A percentile compares a stretch with the other conserved stretches of the same genome.
Evolutionary conservation across 2,113 vertebrate species (phyloP).

Genomic region (Scartelaos histophorus): DNA sequence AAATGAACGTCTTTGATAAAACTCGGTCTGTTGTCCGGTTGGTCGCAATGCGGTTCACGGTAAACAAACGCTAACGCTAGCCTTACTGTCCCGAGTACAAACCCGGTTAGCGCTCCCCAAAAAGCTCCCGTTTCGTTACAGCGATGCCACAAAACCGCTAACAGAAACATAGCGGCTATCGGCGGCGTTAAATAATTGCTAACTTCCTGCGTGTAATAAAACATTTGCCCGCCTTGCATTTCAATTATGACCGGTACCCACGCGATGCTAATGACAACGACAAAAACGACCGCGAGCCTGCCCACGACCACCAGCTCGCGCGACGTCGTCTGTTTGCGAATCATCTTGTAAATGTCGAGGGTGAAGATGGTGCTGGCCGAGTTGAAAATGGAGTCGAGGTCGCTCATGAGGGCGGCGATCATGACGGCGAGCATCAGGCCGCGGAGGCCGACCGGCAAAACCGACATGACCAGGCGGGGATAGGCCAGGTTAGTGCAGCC

Average conservation of each 20-base stretch:
- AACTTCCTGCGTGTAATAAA: constrained; percentile 95
- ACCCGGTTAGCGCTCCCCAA: constrained; percentile 88
- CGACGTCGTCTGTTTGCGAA: constrained; percentile 82
- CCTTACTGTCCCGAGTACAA: constrained; percentile 81
- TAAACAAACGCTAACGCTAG: constrained; percentile 87
- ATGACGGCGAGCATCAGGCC: constrained; percentile 98
- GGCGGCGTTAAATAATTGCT: constrained; percentile 91
- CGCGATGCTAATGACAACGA: constrained; percentile 92
- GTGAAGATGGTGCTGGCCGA: constrained; percentile 97
- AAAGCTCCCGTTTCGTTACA: constrained; percentile 95
- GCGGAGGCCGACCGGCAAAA: constrained; percentile 90
- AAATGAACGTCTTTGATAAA: constrained; percentile 91
- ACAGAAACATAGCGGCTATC: constrained; percentile 89
- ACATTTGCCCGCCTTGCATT: constrained; percentile 98
- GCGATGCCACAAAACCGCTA: constrained; percentile 90
- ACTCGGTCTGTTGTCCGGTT: constrained; percentile 83
- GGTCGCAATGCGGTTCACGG: constrained; percentile 84
- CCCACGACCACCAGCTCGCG: constrained; percentile 90
- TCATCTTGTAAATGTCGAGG: constrained; percentile 92
- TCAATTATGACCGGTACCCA: constrained; percentile 95
- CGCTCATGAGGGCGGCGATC: constrained; percentile 96
- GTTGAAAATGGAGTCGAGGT: constrained; percentile 97
- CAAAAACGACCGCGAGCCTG: constrained; percentile 89
- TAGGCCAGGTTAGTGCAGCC: constrained; percentile 96
- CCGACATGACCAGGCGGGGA: constrained; percentile 88